Percentiles rank a stretch among this genome's conserved stretches.
phyloP scores from a whole-genome alignment of 2,113 vertebrate species.

The Oncorhynchus tshawytscha region DNA sequence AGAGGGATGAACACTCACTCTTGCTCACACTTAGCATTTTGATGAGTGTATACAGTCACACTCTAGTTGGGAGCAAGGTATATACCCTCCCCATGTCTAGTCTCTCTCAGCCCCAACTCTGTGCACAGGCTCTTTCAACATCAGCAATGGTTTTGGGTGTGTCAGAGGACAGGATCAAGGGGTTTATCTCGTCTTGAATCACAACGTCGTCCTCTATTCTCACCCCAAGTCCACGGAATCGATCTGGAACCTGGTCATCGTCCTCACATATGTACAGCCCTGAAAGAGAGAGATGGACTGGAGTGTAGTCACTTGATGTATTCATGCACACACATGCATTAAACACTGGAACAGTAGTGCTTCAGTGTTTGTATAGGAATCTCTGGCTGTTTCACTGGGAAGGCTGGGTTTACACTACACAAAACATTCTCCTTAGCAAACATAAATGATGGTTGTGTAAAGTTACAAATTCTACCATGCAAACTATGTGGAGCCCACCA shows the following conservation, averaged over 20 bases:
- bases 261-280: slow-evolving; percentile 90
- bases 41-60: neutral
- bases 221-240: slow-evolving; percentile 85
- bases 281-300: slow-evolving; percentile 45
- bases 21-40: neutral
- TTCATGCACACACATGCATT: too few relatives aligned
- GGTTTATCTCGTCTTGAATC: slow-evolving; percentile 71
- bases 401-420: too few relatives aligned
- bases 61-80: neutral
- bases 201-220: slow-evolving; percentile 93
- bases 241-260: slow-evolving; percentile 73
- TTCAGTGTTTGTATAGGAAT: too few relatives aligned
- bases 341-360: too few relatives aligned
- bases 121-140: slow-evolving; percentile 81
- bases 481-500: too few relatives aligned
- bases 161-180: slow-evolving; percentile 85
- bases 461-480: too few relatives aligned
- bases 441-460: too few relatives aligned
- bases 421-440: too few relatives aligned
- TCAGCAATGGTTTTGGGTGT: slow-evolving; percentile 88
- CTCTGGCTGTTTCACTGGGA: too few relatives aligned
- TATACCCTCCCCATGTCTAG: neutral
- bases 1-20: too few relatives aligned
- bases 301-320: too few relatives aligned
- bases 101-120: slow-evolving; percentile 36